Conservation (phyloP, 2,113 vertebrate species). For the Cinclus mexicanus region DNA sequence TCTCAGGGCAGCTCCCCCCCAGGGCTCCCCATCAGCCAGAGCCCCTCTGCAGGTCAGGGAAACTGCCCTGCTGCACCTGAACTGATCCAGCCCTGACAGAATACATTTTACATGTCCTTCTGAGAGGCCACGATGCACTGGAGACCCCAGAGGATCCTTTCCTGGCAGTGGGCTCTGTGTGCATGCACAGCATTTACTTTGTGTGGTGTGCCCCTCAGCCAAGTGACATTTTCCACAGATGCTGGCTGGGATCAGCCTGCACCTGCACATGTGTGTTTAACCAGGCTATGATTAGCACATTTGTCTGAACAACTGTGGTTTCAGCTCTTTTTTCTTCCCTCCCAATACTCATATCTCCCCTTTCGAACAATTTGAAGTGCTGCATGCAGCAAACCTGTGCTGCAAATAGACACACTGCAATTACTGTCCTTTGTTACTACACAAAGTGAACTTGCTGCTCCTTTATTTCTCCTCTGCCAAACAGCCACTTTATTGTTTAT, state of each 20-base stretch:
- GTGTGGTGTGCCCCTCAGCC: not conserved
- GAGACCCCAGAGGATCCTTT: not conserved
- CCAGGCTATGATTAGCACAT: not conserved
- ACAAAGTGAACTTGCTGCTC: not conserved
- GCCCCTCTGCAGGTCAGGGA: not conserved
- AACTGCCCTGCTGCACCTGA: not conserved
- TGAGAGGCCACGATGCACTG: not conserved
- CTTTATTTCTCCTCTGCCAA: not conserved
- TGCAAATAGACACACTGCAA: not conserved
- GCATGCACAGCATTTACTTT: accelerated
- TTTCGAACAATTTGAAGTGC: not conserved
- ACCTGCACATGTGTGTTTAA: conserved; percentile 25
- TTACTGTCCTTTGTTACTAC: not conserved
- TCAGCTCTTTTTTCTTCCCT: not conserved
- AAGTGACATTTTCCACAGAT: conserved; percentile 30
- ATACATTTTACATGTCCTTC: accelerated
- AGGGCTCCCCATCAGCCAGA: not conserved
- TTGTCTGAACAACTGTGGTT: conserved; percentile 50
- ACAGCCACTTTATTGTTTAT: not conserved
- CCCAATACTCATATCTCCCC: not conserved
- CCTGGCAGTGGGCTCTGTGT: not conserved
- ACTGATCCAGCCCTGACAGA: not conserved
- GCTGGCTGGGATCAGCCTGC: conserved; percentile 15
- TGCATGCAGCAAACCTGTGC: not conserved
- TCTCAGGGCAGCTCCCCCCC: not conserved